Base-by-base conservation (phyloP, 1,140 invertebrate species). In the Muscidifurax raptorellus region DNA sequence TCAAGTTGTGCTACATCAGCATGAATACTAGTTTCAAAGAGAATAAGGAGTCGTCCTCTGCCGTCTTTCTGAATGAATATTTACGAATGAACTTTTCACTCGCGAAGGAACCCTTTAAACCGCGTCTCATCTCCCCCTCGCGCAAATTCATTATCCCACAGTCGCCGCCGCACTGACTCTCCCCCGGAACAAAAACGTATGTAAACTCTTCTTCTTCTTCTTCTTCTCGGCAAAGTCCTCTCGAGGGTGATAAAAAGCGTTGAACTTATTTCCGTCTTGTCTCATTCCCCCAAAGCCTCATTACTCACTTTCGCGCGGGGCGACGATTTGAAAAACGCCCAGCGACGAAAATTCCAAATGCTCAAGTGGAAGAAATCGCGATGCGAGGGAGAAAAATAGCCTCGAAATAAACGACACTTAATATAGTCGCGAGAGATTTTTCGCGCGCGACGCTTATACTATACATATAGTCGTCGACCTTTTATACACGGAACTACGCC, bases 341-440 rank as follows among this genome's bases (percentile, higher is more conserved):
- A 2, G n/a, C 80, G 47, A 74, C 80, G 79, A 67, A 80, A 72
- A 81, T 81, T 72, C 79, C 79, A 72, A 72, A 72, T 81, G 27
- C 27, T n/a, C 22, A 59, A 59, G 67, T 28, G 27, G 25, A 69
- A 69, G 67, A 69, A 28, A 69, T 69, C 25, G 27, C 67, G 12
- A 27, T n/a, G n/a, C 27, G 69, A 66, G 59, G 22, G 25, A 40
- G 59, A 6, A n/a, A 69, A 1, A n/a, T n/a, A 59, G 52, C 66
- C 75, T 83, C 52, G 66, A 78, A 78, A 83, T 83, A 83, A 78
- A 66, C 44, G 22, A 67, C 64, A 64, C 71, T 64, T 32, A 72
- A 81, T 32, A 36, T 78, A 77, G 75, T 77, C 59, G 28, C 27
- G 72, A 25, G 72, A 25, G 32, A 52, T 74, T 74, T 22, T 74